phyloP scores from a whole-genome alignment of 2,113 vertebrate genomes.

The Corvus cornix region DNA sequence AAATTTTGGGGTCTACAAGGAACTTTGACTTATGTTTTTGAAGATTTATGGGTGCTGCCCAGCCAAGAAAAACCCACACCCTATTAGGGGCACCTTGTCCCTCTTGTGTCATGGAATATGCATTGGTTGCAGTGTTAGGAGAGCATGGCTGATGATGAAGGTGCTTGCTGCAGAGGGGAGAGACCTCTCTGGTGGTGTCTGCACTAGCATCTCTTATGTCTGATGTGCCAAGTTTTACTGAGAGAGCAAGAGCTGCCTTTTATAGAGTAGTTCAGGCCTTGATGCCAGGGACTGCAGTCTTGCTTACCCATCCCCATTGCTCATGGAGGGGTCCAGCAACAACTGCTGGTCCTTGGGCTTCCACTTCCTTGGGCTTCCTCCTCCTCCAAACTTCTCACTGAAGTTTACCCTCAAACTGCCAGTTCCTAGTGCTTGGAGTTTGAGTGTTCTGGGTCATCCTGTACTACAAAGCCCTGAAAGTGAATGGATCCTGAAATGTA shows the following conservation, averaged over 20 bases:
- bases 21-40: background rate
- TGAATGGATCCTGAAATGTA: background rate
- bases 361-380: background rate
- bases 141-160: background rate
- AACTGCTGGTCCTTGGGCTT: background rate
- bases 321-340: accelerated
- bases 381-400: background rate
- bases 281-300: background rate
- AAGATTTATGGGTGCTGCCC: background rate
- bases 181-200: background rate
- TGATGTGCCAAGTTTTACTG: accelerated
- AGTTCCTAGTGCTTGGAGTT: background rate
- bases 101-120: background rate
- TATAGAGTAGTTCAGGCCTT: background rate
- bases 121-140: background rate
- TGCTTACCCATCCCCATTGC: background rate
- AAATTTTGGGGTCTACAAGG: background rate
- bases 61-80: background rate
- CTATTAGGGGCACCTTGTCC: background rate
- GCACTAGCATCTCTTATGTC: accelerated
- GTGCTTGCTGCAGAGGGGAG: background rate
- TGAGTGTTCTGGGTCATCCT: background rate
- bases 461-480: background rate
- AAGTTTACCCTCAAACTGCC: background rate
- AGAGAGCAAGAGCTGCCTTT: background rate